These are phyloP conservation scores for Illadopsis cleaveri DNA, from an alignment of 2,113 vertebrate species.

Conservation along the genomic window DNA sequence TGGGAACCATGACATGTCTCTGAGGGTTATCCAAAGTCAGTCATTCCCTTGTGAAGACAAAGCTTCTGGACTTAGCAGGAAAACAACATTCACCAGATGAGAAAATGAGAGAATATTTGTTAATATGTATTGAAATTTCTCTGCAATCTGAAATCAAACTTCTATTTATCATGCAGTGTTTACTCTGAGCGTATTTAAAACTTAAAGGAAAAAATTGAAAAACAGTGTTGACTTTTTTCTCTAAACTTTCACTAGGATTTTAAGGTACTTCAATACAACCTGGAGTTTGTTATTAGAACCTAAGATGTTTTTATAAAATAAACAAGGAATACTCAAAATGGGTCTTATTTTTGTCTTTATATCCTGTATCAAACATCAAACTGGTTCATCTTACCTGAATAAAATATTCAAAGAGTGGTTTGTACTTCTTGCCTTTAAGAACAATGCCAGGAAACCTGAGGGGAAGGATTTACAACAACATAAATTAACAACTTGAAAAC, in stretches of 20 bases:
- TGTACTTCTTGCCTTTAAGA: conserved; percentile 93
- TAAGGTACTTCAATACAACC: neutral
- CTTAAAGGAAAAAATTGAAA: neutral
- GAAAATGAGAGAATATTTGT: neutral
- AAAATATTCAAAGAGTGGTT: conserved; percentile 93
- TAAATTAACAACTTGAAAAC: neutral
- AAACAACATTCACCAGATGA: neutral
- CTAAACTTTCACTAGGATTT: neutral
- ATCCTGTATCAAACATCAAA: neutral
- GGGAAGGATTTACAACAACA: neutral
- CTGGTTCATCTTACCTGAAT: conserved; percentile 77
- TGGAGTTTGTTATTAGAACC: neutral
- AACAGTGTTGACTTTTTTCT: too few relatives aligned
- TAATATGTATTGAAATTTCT: neutral
- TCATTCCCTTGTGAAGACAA: neutral
- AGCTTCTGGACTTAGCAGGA: neutral
- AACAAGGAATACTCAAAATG: neutral
- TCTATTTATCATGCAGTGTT: neutral
- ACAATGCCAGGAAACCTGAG: conserved; percentile 88
- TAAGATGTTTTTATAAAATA: neutral
- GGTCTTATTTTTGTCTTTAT: neutral
- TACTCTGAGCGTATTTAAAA: neutral
- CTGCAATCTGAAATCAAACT: neutral
- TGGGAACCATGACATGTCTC: neutral
- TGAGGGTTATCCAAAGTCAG: neutral